Conservation (phyloP, 2,797 vertebrate species). For the Moxostoma hubbsi region DNA sequence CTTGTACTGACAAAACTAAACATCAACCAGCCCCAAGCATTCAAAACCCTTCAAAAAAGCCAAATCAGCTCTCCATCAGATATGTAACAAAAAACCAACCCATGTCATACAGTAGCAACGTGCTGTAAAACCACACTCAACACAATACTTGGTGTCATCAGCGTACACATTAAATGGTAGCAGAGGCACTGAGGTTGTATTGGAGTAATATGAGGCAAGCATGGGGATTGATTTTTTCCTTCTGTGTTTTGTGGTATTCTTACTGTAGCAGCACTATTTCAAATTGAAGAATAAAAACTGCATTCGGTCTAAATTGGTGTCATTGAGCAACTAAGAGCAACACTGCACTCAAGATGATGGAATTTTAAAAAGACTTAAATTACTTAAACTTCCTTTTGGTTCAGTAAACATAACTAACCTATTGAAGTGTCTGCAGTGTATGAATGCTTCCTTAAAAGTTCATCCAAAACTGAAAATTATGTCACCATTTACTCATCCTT, state of each 20-base stretch:
- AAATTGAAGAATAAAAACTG: conserved; percentile 67
- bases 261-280: conserved; percentile 70
- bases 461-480: too few species aligned
- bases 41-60: conserved; percentile 13
- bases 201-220: conserved; percentile 69
- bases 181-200: conserved; percentile 42
- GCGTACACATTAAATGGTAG: neutral
- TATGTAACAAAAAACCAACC: conserved; percentile 22
- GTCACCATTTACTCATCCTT: too few species aligned
- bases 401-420: neutral
- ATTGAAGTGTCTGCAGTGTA: neutral
- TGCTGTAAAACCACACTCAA: neutral
- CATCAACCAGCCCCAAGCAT: neutral
- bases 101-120: conserved; percentile 11
- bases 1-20: conserved; percentile 10
- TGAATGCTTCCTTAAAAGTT: neutral
- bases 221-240: conserved; percentile 72
- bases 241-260: conserved; percentile 67
- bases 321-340: conserved; percentile 69
- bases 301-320: conserved; percentile 74
- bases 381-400: neutral
- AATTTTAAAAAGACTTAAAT: conserved; percentile 53
- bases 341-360: conserved; percentile 73
- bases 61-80: conserved; percentile 38
- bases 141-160: neutral